Base-by-base conservation (phyloP, 2,113 vertebrate genomes). In the Pithys albifrons region DNA sequence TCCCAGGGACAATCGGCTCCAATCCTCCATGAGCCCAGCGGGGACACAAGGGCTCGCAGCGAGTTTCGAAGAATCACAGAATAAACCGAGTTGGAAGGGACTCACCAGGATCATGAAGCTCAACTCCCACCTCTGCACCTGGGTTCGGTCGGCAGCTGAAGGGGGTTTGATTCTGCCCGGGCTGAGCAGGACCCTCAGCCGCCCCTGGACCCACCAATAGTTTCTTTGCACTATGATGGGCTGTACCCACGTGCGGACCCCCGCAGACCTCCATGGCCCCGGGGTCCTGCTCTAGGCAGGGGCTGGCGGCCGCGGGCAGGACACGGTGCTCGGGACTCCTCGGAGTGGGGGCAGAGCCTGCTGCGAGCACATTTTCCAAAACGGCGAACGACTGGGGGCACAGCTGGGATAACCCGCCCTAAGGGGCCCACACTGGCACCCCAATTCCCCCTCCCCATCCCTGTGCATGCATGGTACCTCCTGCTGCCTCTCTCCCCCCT, bases 381-480 rank as follows among this genome's bases (percentile, higher is more conserved):
- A 2, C 33, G 28, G 33, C 59, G 61, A 28, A 27, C 4, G 49
- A 22, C 14, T 2, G 0, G 39, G 59, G 14, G 16, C 61, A 54
- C 43, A 14, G 89, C 28, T 1, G 31, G 64, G 39, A 15, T 2
- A 70, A 27, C 20, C 33, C 1, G 29, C 55, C 2, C 43, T 5
- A 4, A 48, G 33, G 58, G 4, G 3, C 25, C 29, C 54, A 4
- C 74, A 7, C 9, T 1, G 1, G 43, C 59, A 49, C 46, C 61
- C 77, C 79, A 19, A 0, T 14, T 24, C 20, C 20, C 76, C 33
- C 15, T 58, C 62, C 31, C 48, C 58, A 18, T 16, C 52, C 23
- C 88, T 33, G 18, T 0, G 19, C 77, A 4, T 0, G 19, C 77
- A 4, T 1, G 39, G 39, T 2, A 31, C 19, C 66, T 19, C 59